Evolutionary conservation across 2,797 vertebrate species (phyloP), one percentile per base, ranked within the genome.

Genomic region (Chrysocyon brachyurus): DNA sequence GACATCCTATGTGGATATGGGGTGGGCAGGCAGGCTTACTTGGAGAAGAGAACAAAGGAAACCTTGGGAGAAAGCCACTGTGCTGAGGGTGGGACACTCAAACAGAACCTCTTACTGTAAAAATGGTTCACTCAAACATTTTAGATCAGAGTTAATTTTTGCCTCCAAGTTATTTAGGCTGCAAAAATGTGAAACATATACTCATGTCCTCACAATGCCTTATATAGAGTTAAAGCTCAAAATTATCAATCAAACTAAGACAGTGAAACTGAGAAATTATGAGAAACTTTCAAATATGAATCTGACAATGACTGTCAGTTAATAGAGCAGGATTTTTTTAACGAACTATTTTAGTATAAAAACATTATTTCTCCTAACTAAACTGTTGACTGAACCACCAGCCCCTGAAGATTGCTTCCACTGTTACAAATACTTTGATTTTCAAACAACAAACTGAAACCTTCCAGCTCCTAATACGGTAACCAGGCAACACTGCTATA

Each of bases 401-500:
- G 57, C 24, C 12, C n/a, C 24, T 77, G 28, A 91, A 70, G 49
- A 21, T 70, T 85, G 78, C 81, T 84, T 91, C 59, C 84, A 79
- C 36, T 88, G 33, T 79, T 92, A 89, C 8, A 94, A 84, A 85
- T 19, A 90, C 52, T 92, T 85, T 93, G 66, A 92, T 91, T 96
- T 94, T 94, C 72, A 94, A 85, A 77, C 8, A 94, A 64, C 24
- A 91, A 87, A 79, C 49, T 93, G 85, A 87, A 96, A 82, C 36
- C 59, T 83, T 59, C 84, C 57, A 86, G 31, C 63, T 79, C 83
- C 81, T 95, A 73, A 56, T 91, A 81, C 63, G 87, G 93, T 73
- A 96, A 91, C 82, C 87, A 96, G 56, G 73, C 87, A 95, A 96
- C 92, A 95, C 0, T 91, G 68, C 93, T 2, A 9, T 17, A 93